Base-by-base conservation (phyloP, 2,113 vertebrate species). In the Motacilla alba region DNA sequence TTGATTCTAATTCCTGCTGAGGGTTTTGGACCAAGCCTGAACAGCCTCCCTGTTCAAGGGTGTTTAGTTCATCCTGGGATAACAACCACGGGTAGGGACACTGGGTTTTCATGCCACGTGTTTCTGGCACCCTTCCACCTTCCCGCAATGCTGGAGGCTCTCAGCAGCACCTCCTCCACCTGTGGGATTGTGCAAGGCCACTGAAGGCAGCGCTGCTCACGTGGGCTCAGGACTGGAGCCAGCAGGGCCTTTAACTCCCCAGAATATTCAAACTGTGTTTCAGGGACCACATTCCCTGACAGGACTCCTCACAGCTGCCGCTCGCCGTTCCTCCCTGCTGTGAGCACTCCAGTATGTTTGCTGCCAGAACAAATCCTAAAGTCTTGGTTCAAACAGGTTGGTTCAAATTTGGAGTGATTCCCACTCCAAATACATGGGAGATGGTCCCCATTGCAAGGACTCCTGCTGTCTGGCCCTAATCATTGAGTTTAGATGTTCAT, bases 91-190 rank as follows among this genome's bases (percentile, higher is more conserved):
- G 33, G 9, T 27, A 55, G 24, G 53, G 53, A 75, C n/a, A 9
- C 23, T 41, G 41, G 31, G 52, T 90, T 90, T 85, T 58, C 13
- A 33, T 58, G 41, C 49, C 20, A 4, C 0, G 0, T 31, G 37
- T 72, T 91, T 46, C 69, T 91, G 81, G 26, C 66, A 33, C 14
- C 22, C 16, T 83, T n/a, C 33, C 18, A 28, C 46, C 55, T 67
- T 50, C 81, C 81, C 0, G 0, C 21, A 6, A 3, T 2, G 44
- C 77, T 60, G 52, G 39, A 31, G 35, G 11, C 15, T 46, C 80
- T n/a, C 1, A 4, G 18, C 6, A 3, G 4, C 5, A 0, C 22
- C 44, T 69, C 33, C 39, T 78, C 52, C 56, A 27, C 37, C 62
- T n/a, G 26, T 15, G 58, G 23, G 84, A 16, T 35, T 53, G 15